phyloP scores from a whole-genome alignment of 2,797 vertebrate genomes.

The Pseudochirops corinnae region DNA sequence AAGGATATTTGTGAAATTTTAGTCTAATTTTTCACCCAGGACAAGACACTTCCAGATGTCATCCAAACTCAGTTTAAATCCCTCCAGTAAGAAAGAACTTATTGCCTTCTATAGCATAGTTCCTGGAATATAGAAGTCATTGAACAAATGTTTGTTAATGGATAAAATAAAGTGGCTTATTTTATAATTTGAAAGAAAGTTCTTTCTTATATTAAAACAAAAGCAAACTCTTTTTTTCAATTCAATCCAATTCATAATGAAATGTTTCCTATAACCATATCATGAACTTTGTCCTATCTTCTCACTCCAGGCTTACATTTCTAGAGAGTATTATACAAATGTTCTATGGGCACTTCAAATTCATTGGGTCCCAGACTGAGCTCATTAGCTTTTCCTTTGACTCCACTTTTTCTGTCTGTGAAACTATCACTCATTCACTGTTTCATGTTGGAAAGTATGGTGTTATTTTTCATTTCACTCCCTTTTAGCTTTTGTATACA shows the following conservation, averaged over 20 bases:
- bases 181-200: neutral
- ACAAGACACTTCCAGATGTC: neutral
- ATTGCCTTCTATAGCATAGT: neutral
- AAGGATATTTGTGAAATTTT: neutral
- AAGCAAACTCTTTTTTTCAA: neutral
- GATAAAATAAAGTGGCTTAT: neutral
- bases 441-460: neutral
- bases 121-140: neutral
- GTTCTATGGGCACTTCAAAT: neutral
- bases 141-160: neutral
- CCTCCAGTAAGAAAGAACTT: neutral
- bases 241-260: neutral
- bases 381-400: neutral
- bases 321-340: neutral
- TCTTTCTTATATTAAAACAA: neutral
- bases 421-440: neutral
- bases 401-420: neutral
- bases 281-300: neutral
- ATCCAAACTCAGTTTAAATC: neutral
- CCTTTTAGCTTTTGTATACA: neutral
- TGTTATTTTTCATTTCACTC: neutral
- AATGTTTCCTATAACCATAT: neutral
- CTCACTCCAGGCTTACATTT: neutral
- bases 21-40: neutral
- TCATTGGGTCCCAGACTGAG: neutral